Conservation (phyloP, 2,888 invertebrate genomes). For the Morpho helenor region DNA sequence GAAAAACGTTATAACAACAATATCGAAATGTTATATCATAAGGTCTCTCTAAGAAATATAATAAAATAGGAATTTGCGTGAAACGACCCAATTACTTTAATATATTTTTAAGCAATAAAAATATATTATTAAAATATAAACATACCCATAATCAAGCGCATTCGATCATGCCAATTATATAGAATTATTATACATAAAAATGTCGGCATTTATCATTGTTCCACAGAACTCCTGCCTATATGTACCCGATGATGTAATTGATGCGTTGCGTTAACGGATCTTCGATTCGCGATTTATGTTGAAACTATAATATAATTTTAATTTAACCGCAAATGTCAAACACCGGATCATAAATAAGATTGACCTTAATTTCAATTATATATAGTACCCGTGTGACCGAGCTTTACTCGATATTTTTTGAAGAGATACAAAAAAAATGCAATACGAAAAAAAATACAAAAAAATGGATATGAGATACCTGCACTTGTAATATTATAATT, state of each 20-base stretch:
- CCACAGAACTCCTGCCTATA: conserved; percentile 4
- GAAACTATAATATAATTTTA: conserved; percentile 11
- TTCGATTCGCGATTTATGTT: conserved; percentile 8
- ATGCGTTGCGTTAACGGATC: conserved; percentile 16
- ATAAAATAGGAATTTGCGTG: no score
- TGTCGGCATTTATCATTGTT: conserved; percentile 15
- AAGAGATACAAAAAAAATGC: not conserved
- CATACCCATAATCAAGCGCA: conserved; percentile 3
- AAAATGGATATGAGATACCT: no score
- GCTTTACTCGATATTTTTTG: no score
- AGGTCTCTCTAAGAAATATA: no score
- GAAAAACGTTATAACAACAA: no score
- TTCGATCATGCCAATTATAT: conserved; percentile 10
- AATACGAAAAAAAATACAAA: not conserved
- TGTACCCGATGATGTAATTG: conserved; percentile 11
- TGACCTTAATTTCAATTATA: no score
- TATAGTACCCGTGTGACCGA: not conserved
- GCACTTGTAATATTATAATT: no score
- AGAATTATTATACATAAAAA: conserved; percentile 14
- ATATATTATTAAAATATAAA: conserved; percentile 2
- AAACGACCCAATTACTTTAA: no score
- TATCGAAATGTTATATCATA: no score
- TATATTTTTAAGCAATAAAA: conserved; percentile 1
- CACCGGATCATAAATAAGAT: conserved; percentile 3
- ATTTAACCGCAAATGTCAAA: conserved; percentile 11